These are phyloP conservation scores for Spilarctia lutea DNA, from an alignment of 2,888 invertebrate genomes.

Conservation along the genomic window DNA sequence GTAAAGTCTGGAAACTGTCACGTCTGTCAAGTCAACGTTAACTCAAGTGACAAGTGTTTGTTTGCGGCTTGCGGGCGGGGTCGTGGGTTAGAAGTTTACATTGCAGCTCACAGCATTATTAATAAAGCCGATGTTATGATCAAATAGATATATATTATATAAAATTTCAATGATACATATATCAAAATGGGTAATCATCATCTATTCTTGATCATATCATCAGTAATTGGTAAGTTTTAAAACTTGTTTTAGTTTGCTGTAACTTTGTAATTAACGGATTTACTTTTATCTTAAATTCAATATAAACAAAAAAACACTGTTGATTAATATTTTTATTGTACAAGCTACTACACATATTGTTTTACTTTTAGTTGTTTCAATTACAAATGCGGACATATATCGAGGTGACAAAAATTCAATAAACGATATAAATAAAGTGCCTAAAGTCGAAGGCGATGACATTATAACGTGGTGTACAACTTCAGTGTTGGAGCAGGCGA, in stretches of 20 bases:
- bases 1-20: no score
- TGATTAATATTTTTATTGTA: background rate
- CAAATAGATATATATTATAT: conserved; percentile 20
- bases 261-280: background rate
- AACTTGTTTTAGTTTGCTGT: background rate
- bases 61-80: conserved; percentile 32
- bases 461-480: conserved; percentile 94
- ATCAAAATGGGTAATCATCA: conserved; percentile 25
- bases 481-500: conserved; percentile 91
- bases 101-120: conserved; percentile 9
- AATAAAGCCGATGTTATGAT: conserved; percentile 17
- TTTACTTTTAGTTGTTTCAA: conserved; percentile 47
- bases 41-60: background rate
- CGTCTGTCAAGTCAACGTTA: background rate
- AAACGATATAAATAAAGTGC: conserved; percentile 55
- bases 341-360: background rate
- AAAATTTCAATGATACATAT: background rate
- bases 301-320: background rate
- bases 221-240: conserved; percentile 45
- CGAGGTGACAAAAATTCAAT: conserved; percentile 51
- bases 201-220: conserved; percentile 17
- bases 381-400: conserved; percentile 51
- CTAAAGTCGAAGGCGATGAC: conserved; percentile 71
- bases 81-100: background rate
- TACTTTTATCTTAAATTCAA: background rate